Base-by-base conservation (phyloP, 2,113 vertebrate genomes). In the Anser brachyrhynchus region DNA sequence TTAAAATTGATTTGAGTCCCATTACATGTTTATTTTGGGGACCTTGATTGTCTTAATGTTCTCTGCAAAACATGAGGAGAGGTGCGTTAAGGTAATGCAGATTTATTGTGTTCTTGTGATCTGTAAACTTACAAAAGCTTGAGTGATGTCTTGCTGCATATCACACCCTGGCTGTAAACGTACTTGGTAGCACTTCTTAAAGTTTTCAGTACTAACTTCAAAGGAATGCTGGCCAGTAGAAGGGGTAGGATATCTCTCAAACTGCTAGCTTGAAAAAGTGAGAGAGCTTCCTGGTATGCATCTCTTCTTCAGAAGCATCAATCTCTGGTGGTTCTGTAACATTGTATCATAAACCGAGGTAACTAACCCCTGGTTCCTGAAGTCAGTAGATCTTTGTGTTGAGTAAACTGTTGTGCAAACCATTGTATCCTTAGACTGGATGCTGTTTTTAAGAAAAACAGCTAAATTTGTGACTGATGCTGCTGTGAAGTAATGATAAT, bases 111-210 rank as follows among this genome's bases (percentile, higher is more conserved):
- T 52, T 71, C 6, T 76, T 10, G 11, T 54, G 49, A 52, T 13
- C 35, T 82, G 0, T 20, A 57, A 17, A 18, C 33, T 44, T 35
- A 58, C 10, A 64, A 64, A 87, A 71, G 2, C 23, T 37, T 46
- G 15, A 46, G 31, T 59, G 35, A 73, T 11, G 6, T 51, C 14
- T 55, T 67, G 22, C n/a, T 73, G 77, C 21, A 39, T 59, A 33
- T 26, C 10, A 3, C n/a, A 17, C 74, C 80, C 77, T 74, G 3
- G 25, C 70, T 64, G 25, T 55, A 20, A 84, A 58, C 2, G 6
- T 5, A 3, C 19, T 5, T 66, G 10, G 31, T 77, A 37, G 11
- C 4, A n/a, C 10, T 74, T n/a, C 3, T 0, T 33, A n/a, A 44
- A 13, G 5, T 37, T 70, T 80, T 77, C 69, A 22, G 9, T 84